Evolutionary conservation across 2,888 invertebrate genomes (phyloP).

Genomic region (Parascotia fuliginaria): DNA sequence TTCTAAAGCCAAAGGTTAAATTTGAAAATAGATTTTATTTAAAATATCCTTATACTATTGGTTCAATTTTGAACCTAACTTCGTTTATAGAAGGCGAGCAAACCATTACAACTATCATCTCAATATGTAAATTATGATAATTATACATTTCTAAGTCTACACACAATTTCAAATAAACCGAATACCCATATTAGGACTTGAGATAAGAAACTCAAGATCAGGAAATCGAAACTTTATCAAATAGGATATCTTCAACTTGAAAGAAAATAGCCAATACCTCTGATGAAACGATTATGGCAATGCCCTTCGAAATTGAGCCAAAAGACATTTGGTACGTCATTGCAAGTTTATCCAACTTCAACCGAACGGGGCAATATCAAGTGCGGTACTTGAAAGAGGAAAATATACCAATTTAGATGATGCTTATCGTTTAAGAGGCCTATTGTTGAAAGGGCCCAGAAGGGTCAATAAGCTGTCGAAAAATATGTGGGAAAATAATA

Average conservation of each 20-base stretch:
- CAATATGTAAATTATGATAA: too few species aligned
- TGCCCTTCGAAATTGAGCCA: constrained; percentile 13
- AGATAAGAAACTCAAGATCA: neutral
- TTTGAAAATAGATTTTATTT: too few species aligned
- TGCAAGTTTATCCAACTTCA: constrained; percentile 3
- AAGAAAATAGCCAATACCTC: constrained; percentile 38
- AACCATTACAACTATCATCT: too few species aligned
- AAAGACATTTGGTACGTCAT: constrained; percentile 6
- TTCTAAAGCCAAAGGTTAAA: too few species aligned
- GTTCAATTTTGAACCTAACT: too few species aligned
- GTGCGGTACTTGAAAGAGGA: constrained; percentile 2
- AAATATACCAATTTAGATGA: constrained; percentile 14
- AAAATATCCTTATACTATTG: too few species aligned
- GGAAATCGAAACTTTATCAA: neutral
- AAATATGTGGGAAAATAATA: neutral
- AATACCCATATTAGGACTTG: neutral
- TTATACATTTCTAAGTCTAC: too few species aligned
- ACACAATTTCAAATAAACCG: too few species aligned
- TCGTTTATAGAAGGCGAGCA: too few species aligned
- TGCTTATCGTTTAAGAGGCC: constrained; percentile 22
- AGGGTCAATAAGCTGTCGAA: neutral
- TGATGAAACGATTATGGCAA: constrained; percentile 33
- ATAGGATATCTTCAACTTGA: constrained; percentile 3
- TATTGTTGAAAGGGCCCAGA: constrained; percentile 4
- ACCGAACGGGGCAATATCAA: constrained; percentile 13